Conservation (phyloP, 2,113 vertebrate species). For the Sinosuthora webbiana region DNA sequence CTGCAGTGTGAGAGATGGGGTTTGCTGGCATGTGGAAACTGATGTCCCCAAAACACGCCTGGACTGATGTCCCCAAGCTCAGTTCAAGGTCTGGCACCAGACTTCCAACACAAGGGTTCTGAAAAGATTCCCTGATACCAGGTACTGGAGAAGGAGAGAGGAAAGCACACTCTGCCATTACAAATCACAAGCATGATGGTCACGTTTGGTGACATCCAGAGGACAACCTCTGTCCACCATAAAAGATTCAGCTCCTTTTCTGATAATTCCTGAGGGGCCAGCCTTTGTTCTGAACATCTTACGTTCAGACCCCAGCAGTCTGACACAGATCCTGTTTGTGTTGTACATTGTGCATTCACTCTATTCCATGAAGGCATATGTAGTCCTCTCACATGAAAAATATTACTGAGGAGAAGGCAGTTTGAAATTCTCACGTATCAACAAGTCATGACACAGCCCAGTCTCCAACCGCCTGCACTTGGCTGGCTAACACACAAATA, state of each 20-base stretch:
- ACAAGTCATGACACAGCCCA: slow-evolving; percentile 38
- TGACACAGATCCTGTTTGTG: background rate
- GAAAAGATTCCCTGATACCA: background rate
- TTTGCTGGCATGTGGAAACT: background rate
- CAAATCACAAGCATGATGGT: background rate
- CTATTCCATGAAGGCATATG: background rate
- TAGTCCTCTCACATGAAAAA: background rate
- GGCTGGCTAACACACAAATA: slow-evolving; percentile 9
- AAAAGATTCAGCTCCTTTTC: background rate
- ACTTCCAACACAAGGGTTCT: background rate
- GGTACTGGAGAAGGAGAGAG: background rate
- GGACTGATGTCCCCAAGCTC: background rate
- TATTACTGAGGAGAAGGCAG: background rate
- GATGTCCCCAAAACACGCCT: background rate
- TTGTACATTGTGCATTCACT: background rate
- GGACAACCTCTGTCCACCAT: background rate
- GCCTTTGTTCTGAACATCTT: background rate
- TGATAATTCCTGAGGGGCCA: background rate
- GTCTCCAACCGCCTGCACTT: background rate
- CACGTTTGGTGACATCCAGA: background rate
- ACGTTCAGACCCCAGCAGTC: background rate
- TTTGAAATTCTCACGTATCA: slow-evolving; percentile 28
- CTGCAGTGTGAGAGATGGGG: background rate
- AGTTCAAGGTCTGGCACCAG: background rate
- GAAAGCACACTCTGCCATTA: background rate